A percentile compares a stretch with the other conserved stretches of the same genome.
These are phyloP conservation scores for Luperina testacea DNA, from an alignment of 2,888 invertebrate genomes.

Conservation along the genomic window DNA sequence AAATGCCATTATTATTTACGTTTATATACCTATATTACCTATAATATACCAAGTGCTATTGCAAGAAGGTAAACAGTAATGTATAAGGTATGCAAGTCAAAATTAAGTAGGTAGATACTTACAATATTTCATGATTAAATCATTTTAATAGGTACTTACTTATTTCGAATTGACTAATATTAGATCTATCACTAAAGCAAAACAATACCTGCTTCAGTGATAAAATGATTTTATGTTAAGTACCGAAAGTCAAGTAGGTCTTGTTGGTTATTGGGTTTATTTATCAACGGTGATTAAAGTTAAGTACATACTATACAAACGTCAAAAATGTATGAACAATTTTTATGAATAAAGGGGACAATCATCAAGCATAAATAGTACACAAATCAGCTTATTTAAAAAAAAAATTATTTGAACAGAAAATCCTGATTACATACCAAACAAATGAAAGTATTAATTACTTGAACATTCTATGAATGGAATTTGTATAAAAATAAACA, in stretches of 20 bases:
- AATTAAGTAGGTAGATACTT: not conserved
- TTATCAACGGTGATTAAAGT: not conserved
- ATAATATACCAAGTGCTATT: not conserved
- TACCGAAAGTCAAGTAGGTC: not conserved
- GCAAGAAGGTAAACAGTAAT: not conserved
- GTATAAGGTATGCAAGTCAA: not conserved
- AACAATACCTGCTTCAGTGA: not conserved
- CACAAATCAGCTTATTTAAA: not conserved
- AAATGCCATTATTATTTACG: not conserved
- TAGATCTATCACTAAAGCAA: conserved; percentile 14
- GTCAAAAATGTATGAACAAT: too few species aligned
- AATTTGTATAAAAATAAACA: conserved; percentile 21
- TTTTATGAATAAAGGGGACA: too few species aligned
- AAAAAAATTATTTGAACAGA: conserved; percentile 1
- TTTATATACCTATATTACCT: not conserved
- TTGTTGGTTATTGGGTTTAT: not conserved
- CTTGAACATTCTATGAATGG: conserved; percentile 5
- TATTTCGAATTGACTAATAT: not conserved
- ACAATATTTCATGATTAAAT: not conserved
- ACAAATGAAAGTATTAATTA: not conserved
- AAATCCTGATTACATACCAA: conserved; percentile 10
- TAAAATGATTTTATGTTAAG: not conserved
- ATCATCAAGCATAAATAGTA: not conserved
- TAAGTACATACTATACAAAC: too few species aligned
- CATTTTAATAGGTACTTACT: not conserved